Conservation (phyloP, 1,140 invertebrate species). For the Steinernema feltiae region DNA sequence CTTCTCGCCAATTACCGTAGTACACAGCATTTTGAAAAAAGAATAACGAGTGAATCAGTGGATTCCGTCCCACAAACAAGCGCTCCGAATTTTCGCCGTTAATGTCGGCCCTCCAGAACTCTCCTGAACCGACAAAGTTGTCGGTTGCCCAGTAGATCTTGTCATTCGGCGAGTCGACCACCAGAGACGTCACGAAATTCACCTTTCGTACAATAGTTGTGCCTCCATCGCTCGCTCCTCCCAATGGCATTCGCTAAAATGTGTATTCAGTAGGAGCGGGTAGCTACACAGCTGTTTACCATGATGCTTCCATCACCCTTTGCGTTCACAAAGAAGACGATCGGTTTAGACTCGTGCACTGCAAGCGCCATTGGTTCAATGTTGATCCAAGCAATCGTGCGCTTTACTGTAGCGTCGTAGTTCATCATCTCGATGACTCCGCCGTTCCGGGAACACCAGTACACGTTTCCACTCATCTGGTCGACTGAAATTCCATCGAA, state of each 20-base stretch:
- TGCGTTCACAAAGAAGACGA: not conserved
- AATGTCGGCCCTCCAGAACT: not conserved
- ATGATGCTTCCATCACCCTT: conserved; percentile 1
- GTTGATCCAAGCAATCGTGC: not conserved
- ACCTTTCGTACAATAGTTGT: not conserved
- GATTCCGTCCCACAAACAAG: not conserved
- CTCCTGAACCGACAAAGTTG: not conserved
- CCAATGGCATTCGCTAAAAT: not conserved
- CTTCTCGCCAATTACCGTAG: not conserved
- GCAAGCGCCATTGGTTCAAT: not conserved
- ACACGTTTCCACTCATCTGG: not conserved
- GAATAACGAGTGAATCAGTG: not conserved
- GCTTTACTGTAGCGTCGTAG: not conserved
- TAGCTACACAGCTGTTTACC: no score
- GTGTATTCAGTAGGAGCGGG: no score
- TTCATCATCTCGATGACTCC: conserved; percentile 1
- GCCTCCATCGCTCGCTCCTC: not conserved
- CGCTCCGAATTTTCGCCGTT: not conserved
- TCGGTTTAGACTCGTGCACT: not conserved
- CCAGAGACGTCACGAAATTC: not conserved
- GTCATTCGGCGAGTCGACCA: not conserved
- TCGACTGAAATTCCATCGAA: not conserved
- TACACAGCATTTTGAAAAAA: not conserved
- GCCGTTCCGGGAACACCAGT: not conserved
- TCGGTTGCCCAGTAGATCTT: not conserved